A percentile compares a stretch with the other conserved stretches of the same genome.
phyloP scores from a whole-genome alignment of 1,140 invertebrate genomes.

The Triops cancriformis region DNA sequence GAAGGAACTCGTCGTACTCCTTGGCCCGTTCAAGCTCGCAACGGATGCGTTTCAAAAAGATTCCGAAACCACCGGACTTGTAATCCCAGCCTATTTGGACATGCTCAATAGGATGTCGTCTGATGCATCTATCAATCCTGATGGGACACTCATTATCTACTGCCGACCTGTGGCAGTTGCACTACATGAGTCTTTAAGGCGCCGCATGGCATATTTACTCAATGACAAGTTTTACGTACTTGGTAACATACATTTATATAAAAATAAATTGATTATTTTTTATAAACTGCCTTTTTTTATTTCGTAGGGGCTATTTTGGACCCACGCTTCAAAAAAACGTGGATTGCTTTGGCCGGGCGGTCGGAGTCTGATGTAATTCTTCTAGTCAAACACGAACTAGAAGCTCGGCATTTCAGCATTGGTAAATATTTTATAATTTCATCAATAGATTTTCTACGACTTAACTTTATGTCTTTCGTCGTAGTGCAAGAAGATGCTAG shows the following conservation, averaged over 20 bases:
- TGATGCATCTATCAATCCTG: not conserved
- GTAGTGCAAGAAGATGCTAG: too few species aligned
- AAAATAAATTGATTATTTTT: not conserved
- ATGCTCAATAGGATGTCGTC: not conserved
- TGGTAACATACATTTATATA: too few species aligned
- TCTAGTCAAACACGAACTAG: not conserved
- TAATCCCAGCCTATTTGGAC: conserved; percentile 7
- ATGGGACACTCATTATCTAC: not conserved
- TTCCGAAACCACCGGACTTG: not conserved
- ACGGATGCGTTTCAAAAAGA: conserved; percentile 23
- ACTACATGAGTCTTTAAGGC: not conserved
- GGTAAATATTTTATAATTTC: not conserved
- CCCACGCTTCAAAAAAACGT: not conserved
- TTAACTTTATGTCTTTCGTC: too few species aligned
- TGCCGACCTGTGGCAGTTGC: not conserved
- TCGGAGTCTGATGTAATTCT: not conserved
- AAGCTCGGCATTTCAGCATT: not conserved
- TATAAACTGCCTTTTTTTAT: not conserved
- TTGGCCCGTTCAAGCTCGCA: conserved; percentile 17
- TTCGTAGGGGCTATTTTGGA: not conserved
- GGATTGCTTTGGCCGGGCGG: not conserved
- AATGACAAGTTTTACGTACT: not conserved
- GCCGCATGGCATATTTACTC: not conserved
- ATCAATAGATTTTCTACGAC: not conserved
- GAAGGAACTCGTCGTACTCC: conserved; percentile 16